Evolutionary conservation across 2,888 invertebrate genomes (phyloP), one percentile per base, ranked within the genome.

Genomic region (Xanthorhoe designata): DNA sequence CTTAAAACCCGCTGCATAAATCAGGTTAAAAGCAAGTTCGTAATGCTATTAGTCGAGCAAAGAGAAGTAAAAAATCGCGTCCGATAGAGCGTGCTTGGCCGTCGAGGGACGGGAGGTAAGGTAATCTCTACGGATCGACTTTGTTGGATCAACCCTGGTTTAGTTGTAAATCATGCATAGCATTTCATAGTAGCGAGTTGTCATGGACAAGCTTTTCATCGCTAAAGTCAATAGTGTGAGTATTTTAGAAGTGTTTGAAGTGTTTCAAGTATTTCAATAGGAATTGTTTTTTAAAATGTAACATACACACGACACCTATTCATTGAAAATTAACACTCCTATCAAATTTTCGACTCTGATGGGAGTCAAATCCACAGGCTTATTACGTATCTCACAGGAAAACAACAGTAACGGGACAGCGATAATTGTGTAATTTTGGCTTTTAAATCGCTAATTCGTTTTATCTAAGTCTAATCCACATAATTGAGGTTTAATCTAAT

Each of bases 1-100:
- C 50, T 62, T 24, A 62, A 65, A 61, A 53, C 57, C 47, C 51
- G 56, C 53, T 66, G 63, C 69, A 69, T 61, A 66, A 69, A 69
- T 69, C 69, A 69, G 61, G 62, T 65, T 63, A 62, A 68, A 69
- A 69, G 68, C 64, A 64, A 66, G 61, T 66, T 59, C 55, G 66
- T 69, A 66, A 69, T 69, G 69, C 63, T 63, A 69, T 69, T 69
- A 69, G 69, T 42, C 42, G 17, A 53, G 57, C 59, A 63, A 61
- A 61, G 47, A 66, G 51, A 45, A 60, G 51, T 38, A 57, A 69
- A 68, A 68, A 68, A 52, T 55, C 19, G 57, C 17, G 47, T 49
- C 61, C 17, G 61, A 61, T 68, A 50, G 61, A 65, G 56, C 64
- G 66, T 52, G 47, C 58, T 49, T 29, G 50, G 19, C 55, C 56